phyloP scores from a whole-genome alignment of 2,888 invertebrate genomes.

The Allacma fusca region DNA sequence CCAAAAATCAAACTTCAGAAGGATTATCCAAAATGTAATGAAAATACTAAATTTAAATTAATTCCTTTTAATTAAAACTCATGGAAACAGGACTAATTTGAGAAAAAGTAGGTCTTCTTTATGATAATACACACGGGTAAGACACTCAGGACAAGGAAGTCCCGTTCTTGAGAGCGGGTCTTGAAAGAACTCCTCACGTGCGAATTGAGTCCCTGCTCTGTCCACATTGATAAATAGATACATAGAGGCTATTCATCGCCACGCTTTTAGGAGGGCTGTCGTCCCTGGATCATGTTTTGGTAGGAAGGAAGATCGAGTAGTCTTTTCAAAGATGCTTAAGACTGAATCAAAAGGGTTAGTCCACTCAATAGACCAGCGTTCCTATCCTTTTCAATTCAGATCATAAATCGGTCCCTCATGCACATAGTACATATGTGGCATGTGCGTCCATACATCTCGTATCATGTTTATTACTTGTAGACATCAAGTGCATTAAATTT shows the following conservation, averaged over 20 bases:
- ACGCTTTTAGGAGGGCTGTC: neutral
- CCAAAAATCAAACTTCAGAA: too few species aligned
- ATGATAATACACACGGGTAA: too few species aligned
- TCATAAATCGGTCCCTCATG: neutral
- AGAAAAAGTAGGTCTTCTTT: too few species aligned
- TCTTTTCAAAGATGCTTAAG: neutral
- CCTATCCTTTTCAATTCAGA: neutral
- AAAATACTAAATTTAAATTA: too few species aligned
- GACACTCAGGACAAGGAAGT: too few species aligned
- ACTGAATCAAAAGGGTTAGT: conserved; percentile 2
- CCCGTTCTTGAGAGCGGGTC: neutral
- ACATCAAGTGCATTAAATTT: neutral
- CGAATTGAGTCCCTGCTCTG: neutral
- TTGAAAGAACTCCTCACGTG: neutral
- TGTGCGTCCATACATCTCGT: too few species aligned
- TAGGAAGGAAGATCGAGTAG: neutral
- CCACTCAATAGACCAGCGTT: neutral
- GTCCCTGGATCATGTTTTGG: neutral
- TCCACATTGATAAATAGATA: neutral
- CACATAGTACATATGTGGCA: neutral
- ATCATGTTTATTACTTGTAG: neutral
- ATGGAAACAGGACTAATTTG: too few species aligned
- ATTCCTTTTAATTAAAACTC: too few species aligned
- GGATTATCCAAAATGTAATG: too few species aligned
- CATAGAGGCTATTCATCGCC: neutral